Percentiles rank a stretch among this genome's conserved stretches.
These are phyloP conservation scores for Apocrypta bakeri DNA, from an alignment of 1,140 invertebrate genomes.

Conservation along the genomic window DNA sequence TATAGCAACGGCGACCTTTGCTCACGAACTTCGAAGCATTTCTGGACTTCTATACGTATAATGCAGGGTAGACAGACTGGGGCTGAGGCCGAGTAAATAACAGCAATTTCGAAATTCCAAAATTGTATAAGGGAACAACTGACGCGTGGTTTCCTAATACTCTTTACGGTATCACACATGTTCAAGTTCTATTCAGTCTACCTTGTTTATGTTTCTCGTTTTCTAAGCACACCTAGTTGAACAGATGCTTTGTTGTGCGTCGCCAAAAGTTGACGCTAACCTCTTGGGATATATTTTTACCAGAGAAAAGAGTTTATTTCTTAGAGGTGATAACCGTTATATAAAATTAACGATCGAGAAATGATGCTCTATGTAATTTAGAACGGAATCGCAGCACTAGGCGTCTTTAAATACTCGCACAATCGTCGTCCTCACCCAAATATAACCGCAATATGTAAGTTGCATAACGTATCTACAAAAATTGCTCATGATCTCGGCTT, in stretches of 20 bases:
- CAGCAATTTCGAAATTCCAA: conserved; percentile 14
- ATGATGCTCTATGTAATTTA: too few relatives aligned
- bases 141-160: conserved; percentile 2
- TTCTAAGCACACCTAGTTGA: neutral
- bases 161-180: neutral
- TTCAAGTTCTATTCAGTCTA: neutral
- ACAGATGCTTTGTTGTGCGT: neutral
- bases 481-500: too few relatives aligned
- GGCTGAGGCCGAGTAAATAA: neutral
- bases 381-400: too few relatives aligned
- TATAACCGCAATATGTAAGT: too few relatives aligned
- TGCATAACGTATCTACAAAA: too few relatives aligned
- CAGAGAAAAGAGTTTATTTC: too few relatives aligned
- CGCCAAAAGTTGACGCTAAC: neutral
- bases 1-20: neutral
- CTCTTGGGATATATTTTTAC: too few relatives aligned
- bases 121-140: conserved; percentile 3
- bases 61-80: neutral
- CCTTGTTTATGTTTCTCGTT: neutral
- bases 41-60: neutral
- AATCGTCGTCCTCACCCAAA: too few relatives aligned
- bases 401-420: too few relatives aligned
- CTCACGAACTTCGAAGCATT: conserved; percentile 12
- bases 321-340: too few relatives aligned
- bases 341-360: too few relatives aligned